phyloP scores from a whole-genome alignment of 1,140 invertebrate genomes.

The Homalodisca vitripennis region DNA sequence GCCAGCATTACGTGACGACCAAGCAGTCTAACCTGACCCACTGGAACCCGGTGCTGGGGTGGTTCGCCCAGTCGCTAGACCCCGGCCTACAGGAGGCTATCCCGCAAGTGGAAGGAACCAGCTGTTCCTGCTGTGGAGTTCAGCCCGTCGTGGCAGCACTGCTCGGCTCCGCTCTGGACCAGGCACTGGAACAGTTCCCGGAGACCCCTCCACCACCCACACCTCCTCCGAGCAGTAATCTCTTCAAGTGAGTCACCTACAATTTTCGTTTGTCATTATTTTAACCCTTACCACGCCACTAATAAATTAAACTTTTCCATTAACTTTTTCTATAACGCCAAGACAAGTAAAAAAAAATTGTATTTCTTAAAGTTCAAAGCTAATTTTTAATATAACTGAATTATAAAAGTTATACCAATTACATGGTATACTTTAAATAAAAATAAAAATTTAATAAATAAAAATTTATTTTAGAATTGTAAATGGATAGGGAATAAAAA shows the following conservation, averaged over 20 bases:
- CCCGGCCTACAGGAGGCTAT: slow-evolving; percentile 79
- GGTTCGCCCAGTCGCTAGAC: slow-evolving; percentile 89
- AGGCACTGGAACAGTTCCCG: slow-evolving; percentile 48
- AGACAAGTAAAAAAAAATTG: not conserved
- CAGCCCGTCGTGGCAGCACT: slow-evolving; percentile 57
- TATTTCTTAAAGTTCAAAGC: not conserved
- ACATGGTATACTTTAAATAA: too few species aligned
- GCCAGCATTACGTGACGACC: slow-evolving; percentile 79
- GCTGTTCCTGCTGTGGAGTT: slow-evolving; percentile 83
- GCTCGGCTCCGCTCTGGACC: slow-evolving; percentile 49
- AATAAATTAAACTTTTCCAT: too few species aligned
- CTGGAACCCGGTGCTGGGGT: slow-evolving; percentile 97
- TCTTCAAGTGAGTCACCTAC: slow-evolving; percentile 36
- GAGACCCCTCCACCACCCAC: slow-evolving; percentile 23
- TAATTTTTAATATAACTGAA: not conserved
- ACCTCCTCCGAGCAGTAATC: slow-evolving; percentile 33
- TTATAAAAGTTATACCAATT: too few species aligned
- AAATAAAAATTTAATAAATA: too few species aligned
- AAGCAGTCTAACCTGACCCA: slow-evolving; percentile 90
- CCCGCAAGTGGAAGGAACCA: slow-evolving; percentile 76
- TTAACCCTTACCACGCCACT: too few species aligned
- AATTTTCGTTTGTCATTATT: too few species aligned
- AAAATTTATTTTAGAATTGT: too few species aligned
- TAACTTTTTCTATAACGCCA: too few species aligned
- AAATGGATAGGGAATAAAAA: too few species aligned